Base-by-base conservation (phyloP, 2,113 vertebrate genomes). In the Cichladusa arquata region DNA sequence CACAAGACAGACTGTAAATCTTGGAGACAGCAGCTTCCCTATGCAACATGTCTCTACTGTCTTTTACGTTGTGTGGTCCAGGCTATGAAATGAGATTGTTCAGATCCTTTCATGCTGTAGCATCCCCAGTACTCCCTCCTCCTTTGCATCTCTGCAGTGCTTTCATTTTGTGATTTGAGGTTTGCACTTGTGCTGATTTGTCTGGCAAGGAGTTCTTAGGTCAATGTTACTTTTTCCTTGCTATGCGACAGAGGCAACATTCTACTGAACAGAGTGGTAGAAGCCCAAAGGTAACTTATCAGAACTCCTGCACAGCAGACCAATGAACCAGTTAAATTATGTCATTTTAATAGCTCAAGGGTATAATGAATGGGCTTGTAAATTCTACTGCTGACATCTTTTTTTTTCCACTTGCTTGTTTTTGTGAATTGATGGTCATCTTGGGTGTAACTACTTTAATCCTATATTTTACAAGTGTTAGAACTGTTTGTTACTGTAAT, bases 371-470 rank as follows among this genome's bases (percentile, higher is more conserved):
- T 81, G 47, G 61, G 70, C 87, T 91, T 92, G n/a, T 94, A 94
- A 96, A 91, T 87, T 79, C 78, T 85, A 42, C 29, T 95, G 87
- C 91, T 94, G 92, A 94, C 57, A 36, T 57, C 0, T 80, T 57
- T 57, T 86, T 93, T 93, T 92, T 92, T 57, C 64, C 89, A 90
- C 69, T 88, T 81, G 71, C 78, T 94, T 94, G 81, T 85, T 96
- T 94, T 91, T 87, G 66, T 94, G 93, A 96, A 95, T 73, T 93
- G 89, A 81, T 94, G 64, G 64, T 84, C 78, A 71, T 95, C 78
- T 95, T 95, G 94, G 81, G 82, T 95, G 26, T 94, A 88, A 72
- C 77, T 93, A 34, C 33, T 88, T 92, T 96, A 96, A 97, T 97
- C 95, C 82, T 90, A 3, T 73, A 81, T 93, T 96, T 94, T 87